Conservation (phyloP, 2,888 invertebrate genomes). For the Ptychoptera albimana region DNA sequence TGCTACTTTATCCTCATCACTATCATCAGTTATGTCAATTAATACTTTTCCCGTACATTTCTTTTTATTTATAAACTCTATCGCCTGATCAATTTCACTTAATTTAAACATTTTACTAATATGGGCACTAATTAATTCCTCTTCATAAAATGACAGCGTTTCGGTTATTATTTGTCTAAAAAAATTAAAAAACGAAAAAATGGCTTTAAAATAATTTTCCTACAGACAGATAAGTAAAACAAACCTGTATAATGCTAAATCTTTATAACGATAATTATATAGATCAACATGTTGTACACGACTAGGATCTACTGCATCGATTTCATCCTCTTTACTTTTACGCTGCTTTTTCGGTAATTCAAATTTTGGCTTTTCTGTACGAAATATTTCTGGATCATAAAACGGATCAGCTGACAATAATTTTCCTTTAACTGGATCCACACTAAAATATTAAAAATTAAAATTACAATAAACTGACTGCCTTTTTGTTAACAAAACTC, state of each 20-base stretch:
- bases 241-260: constrained; percentile 33
- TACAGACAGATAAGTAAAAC: too few species aligned
- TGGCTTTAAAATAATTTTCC: too few species aligned
- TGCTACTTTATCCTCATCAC: too few species aligned
- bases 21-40: constrained; percentile 19
- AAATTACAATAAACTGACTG: not conserved
- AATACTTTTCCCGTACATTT: constrained; percentile 46
- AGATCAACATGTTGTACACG: constrained; percentile 34
- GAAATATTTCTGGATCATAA: constrained; percentile 1
- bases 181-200: too few species aligned
- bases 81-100: constrained; percentile 41
- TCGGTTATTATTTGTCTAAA: constrained; percentile 36
- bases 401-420: constrained; percentile 4
- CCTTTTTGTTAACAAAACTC: constrained; percentile 1
- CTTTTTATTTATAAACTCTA: constrained; percentile 36
- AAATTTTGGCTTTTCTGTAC: constrained; percentile 30
- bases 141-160: constrained; percentile 41
- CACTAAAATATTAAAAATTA: not conserved
- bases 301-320: constrained; percentile 28
- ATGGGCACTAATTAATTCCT: constrained; percentile 42
- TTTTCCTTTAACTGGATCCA: constrained; percentile 1
- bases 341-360: constrained; percentile 18
- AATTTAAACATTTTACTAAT: constrained; percentile 37
- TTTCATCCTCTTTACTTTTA: constrained; percentile 21
- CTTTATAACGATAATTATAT: constrained; percentile 32